phyloP scores from a whole-genome alignment of 2,797 vertebrate genomes.

The Xerus rutilus region DNA sequence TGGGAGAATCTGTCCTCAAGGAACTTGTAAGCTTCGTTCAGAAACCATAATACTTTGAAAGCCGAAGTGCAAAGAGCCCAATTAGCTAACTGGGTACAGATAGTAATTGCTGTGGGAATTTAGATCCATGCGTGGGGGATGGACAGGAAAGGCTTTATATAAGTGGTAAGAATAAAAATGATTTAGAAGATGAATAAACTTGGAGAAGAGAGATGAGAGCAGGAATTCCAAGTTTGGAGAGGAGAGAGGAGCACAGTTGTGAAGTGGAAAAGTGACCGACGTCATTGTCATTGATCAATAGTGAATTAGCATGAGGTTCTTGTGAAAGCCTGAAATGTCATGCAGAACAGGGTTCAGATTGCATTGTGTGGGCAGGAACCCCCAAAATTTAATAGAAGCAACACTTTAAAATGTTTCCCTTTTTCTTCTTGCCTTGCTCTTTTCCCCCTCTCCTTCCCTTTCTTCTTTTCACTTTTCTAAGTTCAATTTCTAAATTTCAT shows the following conservation, averaged over 20 bases:
- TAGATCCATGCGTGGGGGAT: not conserved
- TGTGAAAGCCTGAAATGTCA: not conserved
- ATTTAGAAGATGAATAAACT: not conserved
- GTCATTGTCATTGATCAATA: not conserved
- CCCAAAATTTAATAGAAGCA: not conserved
- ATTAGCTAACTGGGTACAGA: slow-evolving; percentile 4
- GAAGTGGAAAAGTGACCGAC: not conserved
- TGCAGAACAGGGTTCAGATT: not conserved
- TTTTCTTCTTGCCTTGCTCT: not conserved
- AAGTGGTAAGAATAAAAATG: not conserved
- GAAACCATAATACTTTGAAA: slow-evolving; percentile 14
- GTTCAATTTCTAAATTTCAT: not conserved
- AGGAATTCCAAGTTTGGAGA: not conserved
- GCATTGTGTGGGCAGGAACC: not conserved
- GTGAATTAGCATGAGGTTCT: not conserved
- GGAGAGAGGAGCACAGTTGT: not conserved
- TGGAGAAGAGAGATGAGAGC: not conserved
- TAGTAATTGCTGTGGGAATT: not conserved
- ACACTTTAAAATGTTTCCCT: not conserved
- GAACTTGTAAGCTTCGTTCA: not conserved
- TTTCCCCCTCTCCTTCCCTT: not conserved
- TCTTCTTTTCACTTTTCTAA: slow-evolving; percentile 3
- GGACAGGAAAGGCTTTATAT: not conserved
- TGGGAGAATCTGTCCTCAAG: slow-evolving; percentile 60
- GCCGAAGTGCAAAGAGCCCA: not conserved